Percentiles rank a stretch among this genome's conserved stretches.
phyloP scores from a whole-genome alignment of 2,797 vertebrate genomes.

The Hapalemur alaotrensis region DNA sequence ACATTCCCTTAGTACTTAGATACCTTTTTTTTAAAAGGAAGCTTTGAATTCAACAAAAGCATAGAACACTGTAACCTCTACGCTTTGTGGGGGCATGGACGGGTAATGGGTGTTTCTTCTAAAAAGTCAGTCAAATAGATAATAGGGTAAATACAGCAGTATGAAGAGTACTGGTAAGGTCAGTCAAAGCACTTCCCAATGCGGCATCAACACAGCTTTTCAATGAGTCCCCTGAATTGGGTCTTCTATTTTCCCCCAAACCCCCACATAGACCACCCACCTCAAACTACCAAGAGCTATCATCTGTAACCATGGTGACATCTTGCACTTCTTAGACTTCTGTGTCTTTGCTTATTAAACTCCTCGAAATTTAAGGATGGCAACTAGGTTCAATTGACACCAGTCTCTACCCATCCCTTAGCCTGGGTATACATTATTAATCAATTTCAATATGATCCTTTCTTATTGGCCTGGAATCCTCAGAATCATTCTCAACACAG shows the following conservation, averaged over 20 bases:
- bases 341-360: background rate
- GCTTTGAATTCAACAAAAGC: conserved; percentile 28
- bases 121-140: background rate
- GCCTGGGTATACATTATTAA: background rate
- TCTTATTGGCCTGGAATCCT: background rate
- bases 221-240: background rate
- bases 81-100: background rate
- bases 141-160: background rate
- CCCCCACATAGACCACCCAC: too few relatives aligned
- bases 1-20: background rate
- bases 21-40: conserved; percentile 61
- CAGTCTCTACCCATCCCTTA: background rate
- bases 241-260: rapidly evolving
- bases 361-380: background rate
- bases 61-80: background rate
- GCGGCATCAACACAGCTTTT: background rate
- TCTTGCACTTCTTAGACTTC: background rate
- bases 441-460: background rate
- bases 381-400: background rate
- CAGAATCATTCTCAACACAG: background rate
- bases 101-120: background rate
- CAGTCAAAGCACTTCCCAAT: background rate
- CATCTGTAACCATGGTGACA: rapidly evolving
- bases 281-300: background rate
- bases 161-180: background rate